Base-by-base conservation (phyloP, 2,797 vertebrate genomes). In the Myiothlypis coronata region DNA sequence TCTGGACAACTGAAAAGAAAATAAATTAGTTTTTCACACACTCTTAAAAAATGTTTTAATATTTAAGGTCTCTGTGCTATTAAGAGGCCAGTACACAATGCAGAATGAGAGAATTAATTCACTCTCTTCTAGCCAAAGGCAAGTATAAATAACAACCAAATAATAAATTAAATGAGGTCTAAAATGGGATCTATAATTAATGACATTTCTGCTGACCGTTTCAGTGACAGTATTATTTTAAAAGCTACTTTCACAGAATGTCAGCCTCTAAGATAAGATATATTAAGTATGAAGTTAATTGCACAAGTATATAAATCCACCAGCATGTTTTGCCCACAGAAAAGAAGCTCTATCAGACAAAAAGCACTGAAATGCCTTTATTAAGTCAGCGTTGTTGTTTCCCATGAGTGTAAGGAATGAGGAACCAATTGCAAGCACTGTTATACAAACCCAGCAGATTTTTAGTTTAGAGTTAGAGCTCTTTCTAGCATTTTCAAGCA, bases 151-250 rank as follows among this genome's bases (percentile, higher is more conserved):
- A 83, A 57, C 60, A 28, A 80, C 12, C 46, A 88, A 91, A 78
- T 85, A 85, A 83, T 61, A 88, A 68, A 81, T 71, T 68, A 93
- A 91, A 85, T 78, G 28, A 94, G 17, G 24, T 72, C 39, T 86
- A 78, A 86, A 96, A 90, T 50, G 12, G 63, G n/a, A 60, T 78
- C 55, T 69, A 34, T 81, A 94, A 87, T 81, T 87, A 86, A 93
- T 64, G 55, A 37, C 18, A 86, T 93, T 57, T 83, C 65, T 64
- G n/a, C 57, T 95, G 89, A 91, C 79, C 27, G 4, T 64, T 92
- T 83, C 64, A 86, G 37, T 39, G 50, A 64, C 39, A 78, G 24
- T 14, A 69, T 55, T 77, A 67, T 77, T 93, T 80, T 80, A 87
- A 92, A 89, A 70, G 49, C 34, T 87, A 23, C 53, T 83, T 91